Conservation (phyloP, 2,888 invertebrate species). For the Eudasyphora cyanicolor region DNA sequence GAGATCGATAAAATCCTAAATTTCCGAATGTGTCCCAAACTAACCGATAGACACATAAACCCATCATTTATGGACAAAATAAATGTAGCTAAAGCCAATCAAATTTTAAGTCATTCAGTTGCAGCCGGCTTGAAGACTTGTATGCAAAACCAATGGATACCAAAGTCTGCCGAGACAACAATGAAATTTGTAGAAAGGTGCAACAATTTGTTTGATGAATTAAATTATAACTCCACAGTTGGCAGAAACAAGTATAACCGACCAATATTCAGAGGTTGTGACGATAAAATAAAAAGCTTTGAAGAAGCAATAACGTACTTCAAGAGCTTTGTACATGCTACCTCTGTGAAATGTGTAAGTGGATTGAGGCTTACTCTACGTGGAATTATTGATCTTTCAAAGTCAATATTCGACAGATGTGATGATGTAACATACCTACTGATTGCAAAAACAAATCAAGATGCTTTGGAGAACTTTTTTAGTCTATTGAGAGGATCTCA, state of each 20-base stretch:
- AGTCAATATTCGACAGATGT: not conserved
- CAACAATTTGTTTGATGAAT: not conserved
- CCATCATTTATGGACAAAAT: not conserved
- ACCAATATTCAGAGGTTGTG: not conserved
- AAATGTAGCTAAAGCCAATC: not conserved
- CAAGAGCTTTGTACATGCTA: not conserved
- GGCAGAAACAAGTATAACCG: not conserved
- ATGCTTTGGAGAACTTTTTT: slow-evolving; percentile 1
- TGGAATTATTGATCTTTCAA: not conserved
- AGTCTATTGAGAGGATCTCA: not conserved
- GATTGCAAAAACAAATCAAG: not conserved
- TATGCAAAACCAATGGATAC: not conserved
- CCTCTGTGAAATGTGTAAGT: not conserved
- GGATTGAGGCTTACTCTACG: not conserved
- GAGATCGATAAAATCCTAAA: not conserved
- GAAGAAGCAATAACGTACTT: not conserved
- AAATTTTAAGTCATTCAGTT: not conserved
- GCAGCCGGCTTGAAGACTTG: not conserved
- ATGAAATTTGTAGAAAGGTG: not conserved
- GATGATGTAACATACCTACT: not conserved
- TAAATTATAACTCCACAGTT: not conserved
- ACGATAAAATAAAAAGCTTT: not conserved
- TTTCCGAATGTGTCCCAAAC: not conserved
- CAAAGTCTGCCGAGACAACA: not conserved
- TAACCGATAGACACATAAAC: not conserved